These are phyloP conservation scores for Leptopilina myrica DNA, from an alignment of 2,888 invertebrate species.

Conservation along the genomic window DNA sequence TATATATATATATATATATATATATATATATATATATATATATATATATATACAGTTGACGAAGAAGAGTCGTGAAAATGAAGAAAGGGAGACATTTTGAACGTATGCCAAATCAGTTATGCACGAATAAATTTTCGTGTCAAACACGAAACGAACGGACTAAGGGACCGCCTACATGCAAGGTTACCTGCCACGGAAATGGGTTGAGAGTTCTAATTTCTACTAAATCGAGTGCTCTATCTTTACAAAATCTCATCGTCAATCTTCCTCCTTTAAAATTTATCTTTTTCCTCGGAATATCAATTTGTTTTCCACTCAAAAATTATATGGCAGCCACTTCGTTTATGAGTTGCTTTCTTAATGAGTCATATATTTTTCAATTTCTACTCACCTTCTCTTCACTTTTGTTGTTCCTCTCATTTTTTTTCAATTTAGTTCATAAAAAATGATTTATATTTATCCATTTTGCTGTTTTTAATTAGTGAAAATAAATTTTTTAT, in stretches of 20 bases:
- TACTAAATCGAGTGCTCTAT: constrained; percentile 47
- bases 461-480: too few species aligned
- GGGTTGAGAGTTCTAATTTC: constrained; percentile 57
- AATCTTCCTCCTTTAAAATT: too few species aligned
- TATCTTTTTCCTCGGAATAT: too few species aligned
- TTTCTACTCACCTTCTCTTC: too few species aligned
- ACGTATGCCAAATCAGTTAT: constrained; percentile 75
- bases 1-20: constrained; percentile 42
- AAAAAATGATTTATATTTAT: too few species aligned
- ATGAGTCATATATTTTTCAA: too few species aligned
- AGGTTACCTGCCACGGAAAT: constrained; percentile 55
- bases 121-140: constrained; percentile 74
- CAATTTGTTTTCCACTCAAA: too few species aligned
- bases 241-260: constrained; percentile 1
- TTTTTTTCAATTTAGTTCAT: too few species aligned
- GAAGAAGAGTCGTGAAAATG: constrained; percentile 36
- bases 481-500: too few species aligned
- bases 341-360: too few species aligned
- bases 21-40: constrained; percentile 39
- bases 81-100: constrained; percentile 66
- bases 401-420: too few species aligned
- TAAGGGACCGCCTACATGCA: constrained; percentile 56
- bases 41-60: constrained; percentile 40
- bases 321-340: too few species aligned
- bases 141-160: constrained; percentile 66